A percentile compares a stretch with the other conserved stretches of the same genome.
phyloP scores from a whole-genome alignment of 1,140 invertebrate species.

The Cryptotermes secundus region DNA sequence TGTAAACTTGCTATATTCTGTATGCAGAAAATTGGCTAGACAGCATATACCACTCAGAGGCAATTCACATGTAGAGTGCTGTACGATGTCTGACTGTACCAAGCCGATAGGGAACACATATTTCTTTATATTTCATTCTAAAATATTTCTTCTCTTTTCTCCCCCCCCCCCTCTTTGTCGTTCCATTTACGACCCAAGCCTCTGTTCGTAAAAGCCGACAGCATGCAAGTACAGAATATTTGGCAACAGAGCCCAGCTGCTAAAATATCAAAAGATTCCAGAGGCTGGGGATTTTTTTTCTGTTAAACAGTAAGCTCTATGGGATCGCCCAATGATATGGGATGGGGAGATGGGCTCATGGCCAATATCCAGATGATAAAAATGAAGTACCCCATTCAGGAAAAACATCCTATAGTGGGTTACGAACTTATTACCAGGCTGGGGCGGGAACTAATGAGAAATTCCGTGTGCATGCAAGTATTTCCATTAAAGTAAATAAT shows the following conservation, averaged over 20 bases:
- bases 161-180: background rate
- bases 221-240: constrained; percentile 13
- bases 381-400: background rate
- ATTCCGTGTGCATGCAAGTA: background rate
- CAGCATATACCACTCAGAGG: too few species aligned
- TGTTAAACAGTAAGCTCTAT: background rate
- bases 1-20: too few species aligned
- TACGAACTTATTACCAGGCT: background rate
- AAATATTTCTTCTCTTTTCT: background rate
- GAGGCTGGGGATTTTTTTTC: constrained; percentile 9
- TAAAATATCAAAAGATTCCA: constrained; percentile 15
- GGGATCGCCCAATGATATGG: background rate
- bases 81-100: background rate
- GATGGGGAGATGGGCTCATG: background rate
- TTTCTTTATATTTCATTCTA: constrained; percentile 16
- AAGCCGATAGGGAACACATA: background rate
- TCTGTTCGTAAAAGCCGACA: background rate
- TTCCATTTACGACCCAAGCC: background rate
- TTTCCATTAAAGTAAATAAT: background rate
- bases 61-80: too few species aligned
- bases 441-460: background rate
- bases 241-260: constrained; percentile 12
- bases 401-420: background rate
- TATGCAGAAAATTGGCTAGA: too few species aligned
- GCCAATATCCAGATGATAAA: constrained; percentile 17